These are phyloP conservation scores for Tridacna gigas DNA, from an alignment of 2,888 invertebrate species.

Conservation along the genomic window DNA sequence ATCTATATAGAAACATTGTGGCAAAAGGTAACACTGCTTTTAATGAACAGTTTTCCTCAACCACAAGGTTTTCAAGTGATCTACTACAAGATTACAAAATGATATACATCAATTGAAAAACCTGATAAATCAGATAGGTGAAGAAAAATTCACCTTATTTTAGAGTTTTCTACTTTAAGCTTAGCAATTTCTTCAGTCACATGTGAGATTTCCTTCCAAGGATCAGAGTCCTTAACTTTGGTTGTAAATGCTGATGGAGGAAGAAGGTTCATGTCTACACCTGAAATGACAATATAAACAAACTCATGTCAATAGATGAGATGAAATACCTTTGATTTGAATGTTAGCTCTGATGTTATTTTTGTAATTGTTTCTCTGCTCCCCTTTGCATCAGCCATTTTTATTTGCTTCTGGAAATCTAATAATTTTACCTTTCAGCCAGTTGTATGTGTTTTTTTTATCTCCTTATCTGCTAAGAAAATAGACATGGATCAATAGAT, in stretches of 20 bases:
- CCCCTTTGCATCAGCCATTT: too few species aligned
- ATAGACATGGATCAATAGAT: too few species aligned
- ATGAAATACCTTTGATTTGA: too few species aligned
- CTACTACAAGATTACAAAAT: background rate
- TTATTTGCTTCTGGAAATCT: too few species aligned
- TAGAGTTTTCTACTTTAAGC: constrained; percentile 72
- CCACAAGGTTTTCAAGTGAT: background rate
- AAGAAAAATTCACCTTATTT: constrained; percentile 65
- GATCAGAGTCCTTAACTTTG: constrained; percentile 53
- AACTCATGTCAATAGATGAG: too few species aligned
- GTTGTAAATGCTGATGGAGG: constrained; percentile 78
- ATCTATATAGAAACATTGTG: background rate
- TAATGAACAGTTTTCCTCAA: background rate
- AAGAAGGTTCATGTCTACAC: constrained; percentile 62
- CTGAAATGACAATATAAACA: constrained; percentile 35
- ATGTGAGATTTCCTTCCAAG: constrained; percentile 72
- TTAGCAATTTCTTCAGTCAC: constrained; percentile 71
- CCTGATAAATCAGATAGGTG: background rate
- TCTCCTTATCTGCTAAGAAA: too few species aligned
- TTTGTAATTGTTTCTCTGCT: too few species aligned
- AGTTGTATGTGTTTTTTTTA: too few species aligned
- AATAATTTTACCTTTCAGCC: too few species aligned
- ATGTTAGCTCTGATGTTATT: too few species aligned
- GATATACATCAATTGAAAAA: too few species aligned
- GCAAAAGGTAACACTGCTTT: constrained; percentile 1